Evolutionary conservation across 2,797 vertebrate genomes (phyloP).

Genomic region (Lophotriccus pileatus): DNA sequence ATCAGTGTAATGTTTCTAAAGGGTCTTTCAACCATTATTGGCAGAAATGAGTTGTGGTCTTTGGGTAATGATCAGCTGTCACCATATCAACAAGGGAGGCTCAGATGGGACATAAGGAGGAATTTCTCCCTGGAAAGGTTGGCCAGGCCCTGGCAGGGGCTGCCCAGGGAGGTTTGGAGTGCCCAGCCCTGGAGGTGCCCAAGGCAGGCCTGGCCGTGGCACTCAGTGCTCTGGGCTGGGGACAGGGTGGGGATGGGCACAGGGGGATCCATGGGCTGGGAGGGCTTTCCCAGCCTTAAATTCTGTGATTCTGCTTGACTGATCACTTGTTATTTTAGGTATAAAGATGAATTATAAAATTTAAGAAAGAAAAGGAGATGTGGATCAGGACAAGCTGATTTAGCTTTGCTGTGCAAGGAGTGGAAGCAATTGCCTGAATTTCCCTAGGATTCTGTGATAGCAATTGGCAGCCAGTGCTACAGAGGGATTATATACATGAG

Average conservation of each 20-base stretch:
- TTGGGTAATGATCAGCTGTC: not conserved
- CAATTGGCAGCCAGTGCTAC: not conserved
- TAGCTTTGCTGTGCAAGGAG: not conserved
- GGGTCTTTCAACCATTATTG: not conserved
- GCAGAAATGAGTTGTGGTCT: not conserved
- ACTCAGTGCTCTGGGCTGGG: not conserved
- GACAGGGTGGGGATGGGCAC: not conserved
- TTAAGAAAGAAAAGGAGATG: not conserved
- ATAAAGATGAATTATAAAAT: not conserved
- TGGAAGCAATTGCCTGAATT: not conserved
- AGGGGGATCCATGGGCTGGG: no score
- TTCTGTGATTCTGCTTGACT: not conserved
- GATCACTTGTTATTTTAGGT: not conserved
- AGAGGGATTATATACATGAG: not conserved
- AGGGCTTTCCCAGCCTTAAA: not conserved
- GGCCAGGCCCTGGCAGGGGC: not conserved
- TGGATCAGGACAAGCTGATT: not conserved
- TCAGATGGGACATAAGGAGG: not conserved
- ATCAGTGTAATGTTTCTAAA: not conserved
- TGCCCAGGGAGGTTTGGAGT: not conserved
- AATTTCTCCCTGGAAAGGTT: not conserved
- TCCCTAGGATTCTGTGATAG: not conserved
- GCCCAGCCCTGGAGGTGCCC: not conserved
- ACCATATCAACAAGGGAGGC: no score
- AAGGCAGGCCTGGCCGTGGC: accelerated